These are phyloP conservation scores for Antrozous pallidus DNA, from an alignment of 2,797 vertebrate genomes.

Conservation along the genomic window DNA sequence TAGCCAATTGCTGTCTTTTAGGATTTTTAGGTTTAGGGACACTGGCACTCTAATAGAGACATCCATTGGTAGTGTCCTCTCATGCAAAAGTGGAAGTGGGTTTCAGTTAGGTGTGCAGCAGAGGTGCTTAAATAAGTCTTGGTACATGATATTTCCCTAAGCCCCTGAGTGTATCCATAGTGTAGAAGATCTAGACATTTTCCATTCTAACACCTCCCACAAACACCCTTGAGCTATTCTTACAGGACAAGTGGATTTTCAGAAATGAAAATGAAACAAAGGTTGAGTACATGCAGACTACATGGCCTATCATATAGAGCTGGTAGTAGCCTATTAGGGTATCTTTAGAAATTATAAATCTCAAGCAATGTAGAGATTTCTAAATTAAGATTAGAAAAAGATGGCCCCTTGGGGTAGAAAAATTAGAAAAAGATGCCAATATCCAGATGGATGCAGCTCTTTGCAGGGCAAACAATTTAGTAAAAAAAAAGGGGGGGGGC, in stretches of 20 bases:
- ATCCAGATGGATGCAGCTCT: neutral
- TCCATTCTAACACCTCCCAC: neutral
- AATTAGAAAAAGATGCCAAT: neutral
- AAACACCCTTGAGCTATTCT: neutral
- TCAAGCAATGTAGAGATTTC: neutral
- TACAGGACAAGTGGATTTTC: neutral
- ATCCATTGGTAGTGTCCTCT: neutral
- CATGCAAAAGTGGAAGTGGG: neutral
- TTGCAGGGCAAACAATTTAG: neutral
- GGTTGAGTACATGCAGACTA: neutral
- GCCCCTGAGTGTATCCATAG: neutral
- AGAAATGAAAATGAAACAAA: neutral
- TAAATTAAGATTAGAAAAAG: neutral
- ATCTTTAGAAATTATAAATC: slow-evolving; percentile 27
- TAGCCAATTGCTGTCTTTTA: neutral
- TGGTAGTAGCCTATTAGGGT: neutral
- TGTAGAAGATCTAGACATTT: neutral
- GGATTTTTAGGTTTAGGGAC: neutral
- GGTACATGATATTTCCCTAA: neutral
- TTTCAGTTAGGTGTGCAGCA: neutral
- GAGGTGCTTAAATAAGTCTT: neutral
- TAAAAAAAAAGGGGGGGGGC: neutral
- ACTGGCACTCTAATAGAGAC: neutral
- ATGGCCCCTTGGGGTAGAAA: neutral
- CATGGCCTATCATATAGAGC: neutral